Evolutionary conservation across 2,797 vertebrate genomes (phyloP).

Genomic region (Allobates femoralis): DNA sequence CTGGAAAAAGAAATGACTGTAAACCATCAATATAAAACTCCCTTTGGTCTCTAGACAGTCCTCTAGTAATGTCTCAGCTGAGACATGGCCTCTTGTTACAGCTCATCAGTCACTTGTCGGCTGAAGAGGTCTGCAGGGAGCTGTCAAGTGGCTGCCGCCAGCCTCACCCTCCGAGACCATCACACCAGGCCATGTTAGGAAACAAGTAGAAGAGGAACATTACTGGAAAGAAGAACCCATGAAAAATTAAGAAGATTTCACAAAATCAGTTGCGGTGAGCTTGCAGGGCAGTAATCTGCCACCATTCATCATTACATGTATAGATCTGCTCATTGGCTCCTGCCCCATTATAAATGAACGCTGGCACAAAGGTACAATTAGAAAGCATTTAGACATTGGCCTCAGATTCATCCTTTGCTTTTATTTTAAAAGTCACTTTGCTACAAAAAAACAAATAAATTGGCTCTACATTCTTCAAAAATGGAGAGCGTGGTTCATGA

Average conservation of each 20-base stretch:
- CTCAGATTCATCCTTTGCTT: too few relatives aligned
- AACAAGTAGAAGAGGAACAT: not conserved
- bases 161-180: constrained; percentile 6
- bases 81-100: constrained; percentile 15
- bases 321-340: too few relatives aligned
- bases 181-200: constrained; percentile 21
- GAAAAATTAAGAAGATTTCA: not conserved
- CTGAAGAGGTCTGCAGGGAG: constrained; percentile 30
- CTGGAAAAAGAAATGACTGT: not conserved
- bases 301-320: too few relatives aligned
- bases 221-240: too few relatives aligned
- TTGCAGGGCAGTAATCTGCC: too few relatives aligned
- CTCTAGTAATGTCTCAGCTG: not conserved
- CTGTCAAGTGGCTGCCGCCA: constrained; percentile 29
- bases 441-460: too few relatives aligned
- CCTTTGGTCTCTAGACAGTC: not conserved
- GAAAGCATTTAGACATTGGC: too few relatives aligned
- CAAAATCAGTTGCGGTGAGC: not conserved
- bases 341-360: too few relatives aligned
- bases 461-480: too few relatives aligned
- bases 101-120: constrained; percentile 38
- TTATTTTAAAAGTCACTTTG: too few relatives aligned
- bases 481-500: too few relatives aligned
- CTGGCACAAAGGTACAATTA: too few relatives aligned
- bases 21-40: not conserved